Evolutionary conservation across 2,888 invertebrate genomes (phyloP).

Genomic region (Eilema depressum): DNA sequence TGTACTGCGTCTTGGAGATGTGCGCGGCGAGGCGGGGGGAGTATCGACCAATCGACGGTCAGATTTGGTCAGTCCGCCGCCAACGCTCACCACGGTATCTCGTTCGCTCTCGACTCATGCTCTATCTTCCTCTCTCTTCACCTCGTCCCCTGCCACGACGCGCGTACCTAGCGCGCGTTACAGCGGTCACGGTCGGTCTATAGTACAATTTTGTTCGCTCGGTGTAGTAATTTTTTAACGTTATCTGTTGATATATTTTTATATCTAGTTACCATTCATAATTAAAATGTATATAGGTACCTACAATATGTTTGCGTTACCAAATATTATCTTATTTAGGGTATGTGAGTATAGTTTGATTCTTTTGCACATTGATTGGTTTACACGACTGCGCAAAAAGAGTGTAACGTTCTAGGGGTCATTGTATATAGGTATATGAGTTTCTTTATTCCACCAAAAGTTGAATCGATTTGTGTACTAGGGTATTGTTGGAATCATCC

Average conservation of each 20-base stretch:
- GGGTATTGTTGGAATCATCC: not conserved
- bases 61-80: no score
- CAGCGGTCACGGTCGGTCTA: no score
- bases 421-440: not conserved
- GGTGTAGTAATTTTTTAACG: slow-evolving; percentile 27
- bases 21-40: no score
- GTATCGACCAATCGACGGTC: no score
- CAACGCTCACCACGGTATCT: no score
- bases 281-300: slow-evolving; percentile 17
- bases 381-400: not conserved
- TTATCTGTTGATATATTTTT: slow-evolving; percentile 27
- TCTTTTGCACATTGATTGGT: slow-evolving; percentile 6
- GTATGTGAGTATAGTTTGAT: not conserved
- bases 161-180: no score
- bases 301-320: slow-evolving; percentile 19
- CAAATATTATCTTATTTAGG: slow-evolving; percentile 20
- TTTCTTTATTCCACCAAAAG: not conserved
- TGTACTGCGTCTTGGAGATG: no score
- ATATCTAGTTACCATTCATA: slow-evolving; percentile 21
- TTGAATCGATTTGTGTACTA: not conserved
- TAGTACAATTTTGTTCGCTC: slow-evolving; percentile 17
- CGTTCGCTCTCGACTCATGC: no score
- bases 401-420: not conserved
- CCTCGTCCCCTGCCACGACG: no score
- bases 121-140: no score